A percentile compares a stretch with the other conserved stretches of the same genome.
Evolutionary conservation across 1,140 invertebrate genomes (phyloP).

Genomic region (Drosophila tristis): DNA sequence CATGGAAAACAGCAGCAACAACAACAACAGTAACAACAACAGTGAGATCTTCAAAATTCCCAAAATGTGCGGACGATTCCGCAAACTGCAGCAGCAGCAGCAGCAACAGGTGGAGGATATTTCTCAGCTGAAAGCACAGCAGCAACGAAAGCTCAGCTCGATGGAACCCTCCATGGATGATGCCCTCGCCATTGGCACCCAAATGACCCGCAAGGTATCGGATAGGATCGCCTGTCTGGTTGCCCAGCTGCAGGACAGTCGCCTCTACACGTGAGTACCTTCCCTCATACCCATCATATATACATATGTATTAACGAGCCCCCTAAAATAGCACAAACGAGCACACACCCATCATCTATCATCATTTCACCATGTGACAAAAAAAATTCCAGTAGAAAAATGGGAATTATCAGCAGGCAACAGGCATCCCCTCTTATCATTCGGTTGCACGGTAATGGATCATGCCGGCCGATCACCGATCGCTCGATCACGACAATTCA

Average conservation of each 20-base stretch:
- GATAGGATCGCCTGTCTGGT: conserved; percentile 63
- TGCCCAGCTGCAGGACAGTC: conserved; percentile 66
- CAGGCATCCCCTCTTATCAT: too few relatives aligned
- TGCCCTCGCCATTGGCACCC: conserved; percentile 75
- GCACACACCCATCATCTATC: too few relatives aligned
- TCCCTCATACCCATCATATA: too few relatives aligned
- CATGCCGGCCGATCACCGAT: too few relatives aligned
- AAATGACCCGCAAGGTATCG: conserved; percentile 71
- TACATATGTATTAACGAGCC: neutral
- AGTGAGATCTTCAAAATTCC: conserved; percentile 54
- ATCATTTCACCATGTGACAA: too few relatives aligned
- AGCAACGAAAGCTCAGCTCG: conserved; percentile 68
- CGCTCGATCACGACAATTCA: too few relatives aligned
- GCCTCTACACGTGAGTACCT: conserved; percentile 71
- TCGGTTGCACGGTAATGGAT: too few relatives aligned
- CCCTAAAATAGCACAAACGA: neutral
- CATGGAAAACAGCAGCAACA: conserved; percentile 23
- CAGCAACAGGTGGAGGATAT: conserved; percentile 23
- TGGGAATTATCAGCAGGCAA: too few relatives aligned
- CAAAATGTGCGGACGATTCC: conserved; percentile 61
- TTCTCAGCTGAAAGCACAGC: conserved; percentile 52
- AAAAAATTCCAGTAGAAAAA: too few relatives aligned
- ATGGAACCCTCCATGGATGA: conserved; percentile 79
- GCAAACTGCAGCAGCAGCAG: conserved; percentile 55
- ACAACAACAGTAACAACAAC: conserved; percentile 11